Percentiles rank a stretch among this genome's conserved stretches.
phyloP scores from a whole-genome alignment of 2,797 vertebrate genomes.

The Taeniopygia guttata region DNA sequence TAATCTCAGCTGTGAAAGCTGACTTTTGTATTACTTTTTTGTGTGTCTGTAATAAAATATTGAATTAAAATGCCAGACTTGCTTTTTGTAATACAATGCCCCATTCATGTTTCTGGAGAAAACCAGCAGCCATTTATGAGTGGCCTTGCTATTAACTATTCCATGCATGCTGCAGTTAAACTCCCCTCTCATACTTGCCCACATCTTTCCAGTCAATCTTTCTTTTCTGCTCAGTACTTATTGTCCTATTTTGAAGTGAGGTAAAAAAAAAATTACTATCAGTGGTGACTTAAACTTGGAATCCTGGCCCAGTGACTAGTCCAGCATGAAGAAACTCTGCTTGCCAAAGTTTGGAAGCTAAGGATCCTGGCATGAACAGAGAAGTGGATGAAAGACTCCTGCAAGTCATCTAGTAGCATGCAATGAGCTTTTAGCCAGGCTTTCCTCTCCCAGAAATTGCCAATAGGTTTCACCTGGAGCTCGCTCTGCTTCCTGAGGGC shows the following conservation, averaged over 20 bases:
- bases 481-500: accelerated
- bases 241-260: background rate
- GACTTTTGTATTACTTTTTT: background rate
- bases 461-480: background rate
- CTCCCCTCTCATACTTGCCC: background rate
- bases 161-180: background rate
- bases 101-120: background rate
- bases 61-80: background rate
- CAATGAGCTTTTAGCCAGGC: background rate
- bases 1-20: background rate
- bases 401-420: background rate
- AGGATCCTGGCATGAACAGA: background rate
- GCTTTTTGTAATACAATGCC: background rate
- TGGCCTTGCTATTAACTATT: background rate
- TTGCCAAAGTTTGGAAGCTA: background rate
- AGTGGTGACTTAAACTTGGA: background rate
- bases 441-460: background rate
- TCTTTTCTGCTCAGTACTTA: background rate
- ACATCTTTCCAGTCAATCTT: background rate
- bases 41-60: background rate
- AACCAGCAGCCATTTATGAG: background rate
- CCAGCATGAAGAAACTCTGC: background rate
- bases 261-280: background rate
- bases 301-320: background rate
- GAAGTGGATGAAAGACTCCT: background rate